Percentiles rank a stretch among this genome's conserved stretches.
Evolutionary conservation across 2,797 vertebrate species (phyloP).

Genomic region (Premnoplex brunnescens): DNA sequence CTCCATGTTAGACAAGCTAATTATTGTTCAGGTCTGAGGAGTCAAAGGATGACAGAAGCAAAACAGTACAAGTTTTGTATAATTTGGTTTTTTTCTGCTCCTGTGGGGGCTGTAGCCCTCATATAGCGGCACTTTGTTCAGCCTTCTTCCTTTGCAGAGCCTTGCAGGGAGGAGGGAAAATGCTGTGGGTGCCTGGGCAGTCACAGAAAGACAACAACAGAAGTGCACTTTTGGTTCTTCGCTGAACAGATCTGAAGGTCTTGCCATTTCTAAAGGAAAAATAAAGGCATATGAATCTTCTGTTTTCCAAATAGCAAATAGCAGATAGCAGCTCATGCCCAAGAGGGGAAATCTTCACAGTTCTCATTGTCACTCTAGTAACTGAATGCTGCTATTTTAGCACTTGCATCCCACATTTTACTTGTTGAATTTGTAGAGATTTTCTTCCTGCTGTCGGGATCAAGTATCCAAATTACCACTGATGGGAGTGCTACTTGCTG

Average conservation of each 20-base stretch:
- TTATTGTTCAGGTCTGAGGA: conserved; percentile 1
- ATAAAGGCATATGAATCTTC: background rate
- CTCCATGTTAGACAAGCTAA: background rate
- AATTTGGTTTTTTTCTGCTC: conserved; percentile 11
- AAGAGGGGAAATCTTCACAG: background rate
- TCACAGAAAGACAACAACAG: accelerated
- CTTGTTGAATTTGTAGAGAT: background rate
- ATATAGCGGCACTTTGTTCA: background rate
- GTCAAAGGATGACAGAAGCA: background rate
- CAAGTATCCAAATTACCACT: background rate
- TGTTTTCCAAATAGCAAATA: conserved; percentile 16
- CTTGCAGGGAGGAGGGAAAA: background rate
- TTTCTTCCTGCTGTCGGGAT: background rate
- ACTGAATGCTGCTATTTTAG: conserved; percentile 7
- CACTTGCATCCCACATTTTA: background rate
- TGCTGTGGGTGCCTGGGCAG: accelerated
- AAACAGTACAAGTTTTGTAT: background rate
- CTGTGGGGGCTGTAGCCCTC: background rate
- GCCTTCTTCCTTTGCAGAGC: background rate
- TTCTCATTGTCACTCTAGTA: background rate
- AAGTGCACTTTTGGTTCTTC: background rate
- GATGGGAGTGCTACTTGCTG: background rate
- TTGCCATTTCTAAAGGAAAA: background rate
- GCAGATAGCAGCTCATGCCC: background rate
- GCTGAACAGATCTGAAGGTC: background rate